Evolutionary conservation across 1,140 invertebrate species (phyloP), one percentile per base, ranked within the genome.

Genomic region (Ceratina japonica): DNA sequence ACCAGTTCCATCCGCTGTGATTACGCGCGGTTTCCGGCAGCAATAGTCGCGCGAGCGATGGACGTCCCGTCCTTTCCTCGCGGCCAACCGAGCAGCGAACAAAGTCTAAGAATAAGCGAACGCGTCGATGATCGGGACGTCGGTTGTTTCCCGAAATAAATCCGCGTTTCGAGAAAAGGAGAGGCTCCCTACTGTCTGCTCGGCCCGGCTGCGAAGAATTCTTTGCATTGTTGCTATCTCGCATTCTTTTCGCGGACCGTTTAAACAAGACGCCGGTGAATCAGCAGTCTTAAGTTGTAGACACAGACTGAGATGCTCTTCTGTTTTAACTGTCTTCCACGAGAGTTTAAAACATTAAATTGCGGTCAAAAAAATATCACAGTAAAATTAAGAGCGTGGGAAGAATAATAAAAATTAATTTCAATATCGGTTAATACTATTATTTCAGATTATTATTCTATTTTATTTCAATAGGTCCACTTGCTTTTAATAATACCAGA

Each of bases 81-180:
- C 49, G 49, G 31, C 16, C 4, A 31, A 31, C 27, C n/a, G 12
- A 8, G 44, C 37, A 31, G 64, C 64, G 20, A 64, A 27, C 20
- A 52, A 27, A 59, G 49, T 82, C 70, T 81, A 76, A 85, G 65
- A 86, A 87, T 86, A 82, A 54, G 70, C 58, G 65, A 75, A 84
- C 74, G 76, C 56, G 65, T 68, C 78, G 84, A 87, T 88, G 81
- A 78, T 75, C 52, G 75, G 65, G 80, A 85, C 71, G 66, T 18
- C 52, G 63, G n/a, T 18, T 13, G 22, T 2, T 71, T 76, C 62
- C 69, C 37, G 44, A 76, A 84, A 84, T 84, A 84, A 80, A 22
- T 22, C 31, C 70, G 65, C 49, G 24, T 81, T 84, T 88, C 63
- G 72, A 58, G 72, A 83, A 87, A 90, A 86, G 87, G 89, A 56